Conservation (phyloP, 64 coral and sea anemone species). For the Pachyseris speciosa region DNA sequence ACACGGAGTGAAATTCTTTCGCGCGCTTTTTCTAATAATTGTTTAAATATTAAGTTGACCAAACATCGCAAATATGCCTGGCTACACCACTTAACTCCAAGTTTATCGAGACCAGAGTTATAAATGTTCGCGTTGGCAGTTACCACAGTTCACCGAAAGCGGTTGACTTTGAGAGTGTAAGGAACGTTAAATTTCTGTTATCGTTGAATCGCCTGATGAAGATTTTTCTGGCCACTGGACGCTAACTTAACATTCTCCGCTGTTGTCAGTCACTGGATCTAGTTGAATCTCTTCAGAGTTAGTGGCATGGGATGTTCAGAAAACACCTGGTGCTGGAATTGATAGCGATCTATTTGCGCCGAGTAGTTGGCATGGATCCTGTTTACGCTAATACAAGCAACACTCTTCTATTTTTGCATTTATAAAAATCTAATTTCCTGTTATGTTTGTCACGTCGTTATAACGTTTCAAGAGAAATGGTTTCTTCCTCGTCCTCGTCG, state of each 20-base stretch:
- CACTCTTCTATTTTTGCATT: too few species aligned
- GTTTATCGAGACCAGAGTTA: not conserved
- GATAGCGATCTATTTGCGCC: slow-evolving; percentile 21
- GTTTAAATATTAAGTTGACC: not conserved
- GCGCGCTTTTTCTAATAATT: not conserved
- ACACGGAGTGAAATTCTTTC: not conserved
- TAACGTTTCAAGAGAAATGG: not conserved
- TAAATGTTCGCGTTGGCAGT: not conserved
- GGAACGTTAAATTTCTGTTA: not conserved
- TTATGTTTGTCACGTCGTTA: not conserved
- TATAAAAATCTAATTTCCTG: not conserved
- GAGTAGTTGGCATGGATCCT: not conserved
- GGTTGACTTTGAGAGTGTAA: not conserved
- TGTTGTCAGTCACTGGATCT: not conserved
- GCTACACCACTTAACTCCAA: not conserved
- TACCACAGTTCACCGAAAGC: not conserved
- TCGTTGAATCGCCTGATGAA: not conserved
- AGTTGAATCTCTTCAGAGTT: not conserved
- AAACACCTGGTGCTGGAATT: slow-evolving; percentile 18
- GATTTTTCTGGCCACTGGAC: not conserved
- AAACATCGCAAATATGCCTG: not conserved
- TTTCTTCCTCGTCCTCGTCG: slow-evolving; percentile 4
- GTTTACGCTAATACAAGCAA: slow-evolving; percentile 23
- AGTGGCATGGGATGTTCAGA: not conserved
- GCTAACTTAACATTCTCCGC: not conserved